phyloP scores from a whole-genome alignment of 2,113 vertebrate genomes.

The Ibidorhyncha struthersii region DNA sequence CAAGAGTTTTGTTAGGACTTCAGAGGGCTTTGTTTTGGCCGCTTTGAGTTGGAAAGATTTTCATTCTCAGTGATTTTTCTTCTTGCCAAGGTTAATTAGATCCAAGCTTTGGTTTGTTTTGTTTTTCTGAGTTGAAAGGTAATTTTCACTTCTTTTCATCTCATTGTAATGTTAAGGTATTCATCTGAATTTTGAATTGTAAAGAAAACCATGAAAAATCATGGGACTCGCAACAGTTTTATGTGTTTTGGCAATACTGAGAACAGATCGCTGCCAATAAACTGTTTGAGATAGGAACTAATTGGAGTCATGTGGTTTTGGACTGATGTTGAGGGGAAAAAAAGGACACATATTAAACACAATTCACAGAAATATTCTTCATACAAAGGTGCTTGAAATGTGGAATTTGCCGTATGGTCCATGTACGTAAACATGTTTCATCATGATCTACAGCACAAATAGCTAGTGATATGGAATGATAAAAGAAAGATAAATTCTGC shows the following conservation, averaged over 20 bases:
- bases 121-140: conserved; percentile 55
- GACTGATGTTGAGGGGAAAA: conserved; percentile 59
- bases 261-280: conserved; percentile 75
- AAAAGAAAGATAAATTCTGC: background rate
- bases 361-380: conserved; percentile 69
- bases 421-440: background rate
- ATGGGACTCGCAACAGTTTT: conserved; percentile 63
- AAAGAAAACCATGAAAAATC: conserved; percentile 61
- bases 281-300: conserved; percentile 74
- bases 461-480: background rate
- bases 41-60: conserved; percentile 10
- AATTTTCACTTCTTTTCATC: conserved; percentile 63
- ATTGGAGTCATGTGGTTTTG: conserved; percentile 77
- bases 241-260: conserved; percentile 70
- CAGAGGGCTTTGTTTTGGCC: conserved; percentile 15
- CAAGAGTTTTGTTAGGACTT: conserved; percentile 46
- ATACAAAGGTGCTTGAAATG: conserved; percentile 7
- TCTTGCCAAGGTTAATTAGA: conserved; percentile 56
- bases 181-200: conserved; percentile 53
- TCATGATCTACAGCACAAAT: background rate
- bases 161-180: conserved; percentile 58
- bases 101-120: conserved; percentile 36
- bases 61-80: conserved; percentile 24
- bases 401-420: background rate
- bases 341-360: conserved; percentile 69